Conservation (phyloP, 1,140 invertebrate genomes). For the Caenorhabditis tropicalis region DNA sequence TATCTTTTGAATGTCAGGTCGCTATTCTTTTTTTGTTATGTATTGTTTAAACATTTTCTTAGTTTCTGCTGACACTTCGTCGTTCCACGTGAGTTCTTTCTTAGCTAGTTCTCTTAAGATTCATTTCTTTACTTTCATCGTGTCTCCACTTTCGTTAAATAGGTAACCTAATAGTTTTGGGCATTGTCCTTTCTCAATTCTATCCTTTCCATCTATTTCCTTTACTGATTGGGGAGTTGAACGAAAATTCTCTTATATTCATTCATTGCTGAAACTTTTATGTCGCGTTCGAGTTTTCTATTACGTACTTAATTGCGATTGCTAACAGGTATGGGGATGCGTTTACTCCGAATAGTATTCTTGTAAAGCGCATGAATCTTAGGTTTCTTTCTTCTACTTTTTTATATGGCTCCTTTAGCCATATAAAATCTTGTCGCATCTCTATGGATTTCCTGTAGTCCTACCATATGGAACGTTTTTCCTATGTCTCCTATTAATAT, state of each 20-base stretch:
- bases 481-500: not conserved
- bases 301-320: not conserved
- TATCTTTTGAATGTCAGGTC: not conserved
- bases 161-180: not conserved
- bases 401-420: not conserved
- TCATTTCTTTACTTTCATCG: not conserved
- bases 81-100: not conserved
- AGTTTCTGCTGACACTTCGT: not conserved
- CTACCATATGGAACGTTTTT: not conserved
- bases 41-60: not conserved
- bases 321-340: not conserved
- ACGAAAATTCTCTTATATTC: not conserved
- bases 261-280: not conserved
- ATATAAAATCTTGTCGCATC: not conserved
- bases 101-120: not conserved
- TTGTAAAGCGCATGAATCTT: not conserved
- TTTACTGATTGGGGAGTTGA: not conserved
- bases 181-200: not conserved
- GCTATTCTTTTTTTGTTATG: not conserved
- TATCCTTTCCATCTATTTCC: not conserved
- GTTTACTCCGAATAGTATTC: not conserved
- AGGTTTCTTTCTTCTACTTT: not conserved
- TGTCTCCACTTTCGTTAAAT: not conserved
- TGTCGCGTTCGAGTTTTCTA: not conserved
- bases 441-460: not conserved